Base-by-base conservation (phyloP, 2,888 invertebrate genomes). In the Ptilodon capucinus region DNA sequence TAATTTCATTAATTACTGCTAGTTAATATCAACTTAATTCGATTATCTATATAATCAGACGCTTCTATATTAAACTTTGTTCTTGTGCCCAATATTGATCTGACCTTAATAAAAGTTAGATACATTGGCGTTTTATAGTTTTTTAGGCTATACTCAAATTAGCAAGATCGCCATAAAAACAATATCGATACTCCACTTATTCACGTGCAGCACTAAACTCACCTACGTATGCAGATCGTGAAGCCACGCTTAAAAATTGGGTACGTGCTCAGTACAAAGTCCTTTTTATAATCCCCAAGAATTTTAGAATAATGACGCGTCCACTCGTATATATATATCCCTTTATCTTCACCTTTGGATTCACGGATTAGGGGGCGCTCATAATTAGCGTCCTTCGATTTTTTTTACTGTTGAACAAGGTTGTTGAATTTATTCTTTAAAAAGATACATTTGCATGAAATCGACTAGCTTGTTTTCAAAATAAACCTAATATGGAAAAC, bases 241-340 rank as follows among this genome's bases (percentile, higher is more conserved):
- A 80, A 81, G 72, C 78, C 80, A 52, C 81, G 82, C 67, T 84
- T 84, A 83, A 85, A 89, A 87, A 88, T 86, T 84, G 71, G 76
- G 63, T 68, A 82, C 81, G 70, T 75, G 79, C 74, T 70, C 71
- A 62, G 34, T 43, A 48, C 74, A 58, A 62, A 69, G 47, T 55
- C 82, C 83, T 81, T 85, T 83, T 85, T 79, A 82, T 88, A 90
- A 89, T 88, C 90, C 87, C 74, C 64, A 83, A 85, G 85, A 84
- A 85, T 84, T 73, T 74, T 76, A 71, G 79, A 76, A 71, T 84
- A 86, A 88, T 83, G 81, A 83, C 81, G 73, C 79, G 77, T 74
- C 77, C 80, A 76, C 84, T 86, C 76, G 76, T 80, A 81, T 79
- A 81, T 77, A 76, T 79, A 76, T 80, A n/a, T 77, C 68, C 57